Evolutionary conservation across 2,888 invertebrate species (phyloP).

Genomic region (Tethea ocularis): DNA sequence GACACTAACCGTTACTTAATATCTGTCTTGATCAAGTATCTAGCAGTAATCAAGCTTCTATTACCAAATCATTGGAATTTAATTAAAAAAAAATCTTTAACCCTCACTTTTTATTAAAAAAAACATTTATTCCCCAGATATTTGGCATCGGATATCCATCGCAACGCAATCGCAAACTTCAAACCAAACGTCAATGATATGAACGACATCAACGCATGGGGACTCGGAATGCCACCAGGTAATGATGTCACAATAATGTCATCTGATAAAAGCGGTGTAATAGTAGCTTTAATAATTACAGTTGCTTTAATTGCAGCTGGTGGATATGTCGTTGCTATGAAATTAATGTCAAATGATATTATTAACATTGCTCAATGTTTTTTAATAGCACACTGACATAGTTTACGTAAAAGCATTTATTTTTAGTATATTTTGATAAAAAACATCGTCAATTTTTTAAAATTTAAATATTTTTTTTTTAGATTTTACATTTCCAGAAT

Average conservation of each 20-base stretch:
- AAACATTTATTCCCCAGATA: slow-evolving; percentile 65
- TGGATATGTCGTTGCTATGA: background rate
- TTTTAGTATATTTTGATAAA: no score
- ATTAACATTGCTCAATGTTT: background rate
- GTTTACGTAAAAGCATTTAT: no score
- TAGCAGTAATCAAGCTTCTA: no score
- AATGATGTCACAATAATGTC: slow-evolving; percentile 17
- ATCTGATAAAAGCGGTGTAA: background rate
- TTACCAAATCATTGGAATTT: no score
- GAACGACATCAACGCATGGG: slow-evolving; percentile 86
- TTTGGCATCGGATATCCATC: slow-evolving; percentile 82
- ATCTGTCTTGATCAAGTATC: no score
- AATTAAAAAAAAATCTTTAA: no score
- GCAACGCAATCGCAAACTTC: slow-evolving; percentile 84
- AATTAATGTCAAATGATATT: background rate
- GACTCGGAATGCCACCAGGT: slow-evolving; percentile 82
- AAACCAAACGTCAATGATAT: slow-evolving; percentile 80
- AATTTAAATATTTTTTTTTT: no score
- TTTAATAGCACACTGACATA: no score
- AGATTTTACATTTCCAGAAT: no score
- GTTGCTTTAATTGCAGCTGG: background rate
- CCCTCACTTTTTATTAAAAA: background rate
- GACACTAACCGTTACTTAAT: no score
- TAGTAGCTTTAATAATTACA: background rate
- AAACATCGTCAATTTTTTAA: no score